Evolutionary conservation across 30 jellyfish, hydroid and myxozoan genomes (phyloP), one percentile per base, ranked within the genome.

Genomic region (Aurelia sp.): DNA sequence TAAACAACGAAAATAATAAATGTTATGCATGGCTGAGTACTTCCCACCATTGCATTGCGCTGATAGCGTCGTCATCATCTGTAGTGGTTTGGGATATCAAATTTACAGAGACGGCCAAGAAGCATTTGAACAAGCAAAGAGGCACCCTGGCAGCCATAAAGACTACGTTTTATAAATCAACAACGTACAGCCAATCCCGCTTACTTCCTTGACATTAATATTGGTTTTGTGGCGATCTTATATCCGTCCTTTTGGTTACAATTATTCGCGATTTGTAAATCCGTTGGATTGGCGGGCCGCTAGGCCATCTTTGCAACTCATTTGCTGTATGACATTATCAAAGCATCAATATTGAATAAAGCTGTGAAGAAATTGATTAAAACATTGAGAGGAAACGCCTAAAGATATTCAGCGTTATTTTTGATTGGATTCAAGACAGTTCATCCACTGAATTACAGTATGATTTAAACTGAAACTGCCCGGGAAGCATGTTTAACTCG

Each of bases 21-120:
- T 41, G 47, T 79, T 8, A 63, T 63, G 89, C 89, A 53, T 79
- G 80, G 89, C 15, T 63, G 80, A 63, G 19, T 53, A 63, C 18
- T 47, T 79, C 80, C 71, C 89, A 79, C 63, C 78, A 35, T 44
- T 63, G 35, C 78, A 35, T 44, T 63, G 35, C 60, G 15, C 12
- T 12, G 69, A 2, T 59, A 5, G 69, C 15, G 15, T 44, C 15
- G 15, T 44, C 55, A 44, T 44, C 15, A 0, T 44, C 55, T 44
- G 0, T 1, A 13, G 55, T 44, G 55, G 55, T 44, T 44, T 3
- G 55, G 55, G 55, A 44, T 44, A 5, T 44, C 55, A 44, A 44
- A 44, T 44, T 44, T 44, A 44, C 15, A 5, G 55, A 44, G 55
- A 5, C 55, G 7, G 7, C 55, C 15, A 44, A 44, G 16, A 8